Evolutionary conservation across 1,140 invertebrate species (phyloP).

Genomic region (Papilio polytes): DNA sequence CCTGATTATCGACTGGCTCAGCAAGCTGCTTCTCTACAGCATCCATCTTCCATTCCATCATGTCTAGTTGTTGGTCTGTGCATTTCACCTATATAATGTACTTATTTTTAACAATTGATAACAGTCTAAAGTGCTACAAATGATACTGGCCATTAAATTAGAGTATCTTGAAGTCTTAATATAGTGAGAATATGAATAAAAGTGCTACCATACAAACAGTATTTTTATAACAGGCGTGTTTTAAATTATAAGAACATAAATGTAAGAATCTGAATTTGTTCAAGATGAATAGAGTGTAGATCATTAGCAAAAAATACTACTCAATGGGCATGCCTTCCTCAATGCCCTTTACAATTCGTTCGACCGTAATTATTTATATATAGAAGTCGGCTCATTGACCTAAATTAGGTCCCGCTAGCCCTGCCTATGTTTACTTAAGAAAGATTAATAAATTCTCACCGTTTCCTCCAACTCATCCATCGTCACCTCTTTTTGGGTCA

Average conservation of each 20-base stretch:
- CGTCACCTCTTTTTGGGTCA: constrained; percentile 70
- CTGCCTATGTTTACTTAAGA: constrained; percentile 36
- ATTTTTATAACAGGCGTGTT: neutral
- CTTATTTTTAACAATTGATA: constrained; percentile 1
- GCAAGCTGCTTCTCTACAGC: constrained; percentile 73
- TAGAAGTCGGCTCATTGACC: constrained; percentile 65
- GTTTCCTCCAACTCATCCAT: constrained; percentile 71
- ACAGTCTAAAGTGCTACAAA: constrained; percentile 31
- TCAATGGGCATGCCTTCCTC: neutral
- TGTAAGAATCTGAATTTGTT: neutral
- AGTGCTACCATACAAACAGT: neutral
- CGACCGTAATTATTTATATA: constrained; percentile 39
- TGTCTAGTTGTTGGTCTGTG: constrained; percentile 78
- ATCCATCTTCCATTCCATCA: constrained; percentile 83
- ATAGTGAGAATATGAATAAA: neutral
- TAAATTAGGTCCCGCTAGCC: constrained; percentile 49
- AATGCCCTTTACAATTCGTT: constrained; percentile 17
- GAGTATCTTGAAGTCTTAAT: neutral
- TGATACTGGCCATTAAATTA: neutral
- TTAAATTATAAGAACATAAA: neutral
- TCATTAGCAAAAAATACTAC: neutral
- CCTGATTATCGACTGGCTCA: constrained; percentile 68
- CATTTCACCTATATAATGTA: constrained; percentile 59
- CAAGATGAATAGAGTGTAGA: neutral
- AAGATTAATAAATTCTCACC: constrained; percentile 51